Conservation (phyloP, 1,140 invertebrate genomes). For the Atta texana region DNA sequence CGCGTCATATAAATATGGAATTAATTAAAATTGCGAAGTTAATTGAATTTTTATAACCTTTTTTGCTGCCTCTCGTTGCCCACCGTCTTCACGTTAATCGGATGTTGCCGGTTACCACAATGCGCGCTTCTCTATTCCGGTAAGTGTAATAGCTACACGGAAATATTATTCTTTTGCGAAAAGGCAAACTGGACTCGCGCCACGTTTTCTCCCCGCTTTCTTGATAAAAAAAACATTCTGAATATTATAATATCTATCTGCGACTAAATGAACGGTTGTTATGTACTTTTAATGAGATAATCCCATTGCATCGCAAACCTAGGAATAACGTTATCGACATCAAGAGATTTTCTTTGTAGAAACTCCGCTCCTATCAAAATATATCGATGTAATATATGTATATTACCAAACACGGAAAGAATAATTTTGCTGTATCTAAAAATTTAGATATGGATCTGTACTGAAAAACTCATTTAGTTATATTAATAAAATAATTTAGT, state of each 20-base stretch:
- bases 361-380: background rate
- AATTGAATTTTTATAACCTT: slow-evolving; percentile 84
- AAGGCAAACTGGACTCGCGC: slow-evolving; percentile 22
- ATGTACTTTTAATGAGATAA: slow-evolving; percentile 72
- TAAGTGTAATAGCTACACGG: slow-evolving; percentile 82
- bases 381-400: background rate
- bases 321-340: background rate
- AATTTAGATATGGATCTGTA: too few species aligned
- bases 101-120: slow-evolving; percentile 72
- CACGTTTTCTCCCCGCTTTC: background rate
- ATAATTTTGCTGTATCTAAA: too few species aligned
- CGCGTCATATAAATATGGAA: slow-evolving; percentile 82
- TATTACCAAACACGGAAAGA: too few species aligned
- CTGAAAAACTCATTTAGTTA: too few species aligned
- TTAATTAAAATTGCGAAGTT: slow-evolving; percentile 82
- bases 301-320: slow-evolving; percentile 14
- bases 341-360: background rate
- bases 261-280: slow-evolving; percentile 71
- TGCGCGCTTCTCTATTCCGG: slow-evolving; percentile 73
- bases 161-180: slow-evolving; percentile 82
- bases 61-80: slow-evolving; percentile 39
- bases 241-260: slow-evolving; percentile 78
- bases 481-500: too few species aligned
- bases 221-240: slow-evolving; percentile 78
- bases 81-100: slow-evolving; percentile 75